Conservation (phyloP, 2,888 invertebrate genomes). For the Stratiomys singularior region DNA sequence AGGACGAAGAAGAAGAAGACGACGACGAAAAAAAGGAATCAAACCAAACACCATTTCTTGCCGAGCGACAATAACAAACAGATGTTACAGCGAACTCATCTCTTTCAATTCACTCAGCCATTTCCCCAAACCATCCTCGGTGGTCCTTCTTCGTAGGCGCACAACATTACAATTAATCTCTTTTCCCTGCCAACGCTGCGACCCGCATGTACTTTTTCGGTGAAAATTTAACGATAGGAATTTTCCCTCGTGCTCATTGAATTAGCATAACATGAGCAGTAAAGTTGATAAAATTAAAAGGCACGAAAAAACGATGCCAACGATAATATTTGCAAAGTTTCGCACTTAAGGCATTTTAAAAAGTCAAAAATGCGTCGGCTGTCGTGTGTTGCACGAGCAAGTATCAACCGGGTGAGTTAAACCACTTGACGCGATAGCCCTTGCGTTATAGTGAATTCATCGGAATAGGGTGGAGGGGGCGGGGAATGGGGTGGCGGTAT, state of each 20-base stretch:
- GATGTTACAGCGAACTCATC: not conserved
- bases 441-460: too few species aligned
- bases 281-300: constrained; percentile 42
- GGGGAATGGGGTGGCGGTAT: too few species aligned
- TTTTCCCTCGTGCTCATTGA: constrained; percentile 15
- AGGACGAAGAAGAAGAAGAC: too few species aligned
- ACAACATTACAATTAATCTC: constrained; percentile 2
- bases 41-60: not conserved
- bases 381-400: too few species aligned
- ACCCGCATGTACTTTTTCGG: not conserved
- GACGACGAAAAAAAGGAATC: too few species aligned
- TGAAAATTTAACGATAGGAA: constrained; percentile 7
- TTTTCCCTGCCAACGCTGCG: not conserved
- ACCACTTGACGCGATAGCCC: too few species aligned
- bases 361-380: not conserved
- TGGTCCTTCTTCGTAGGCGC: too few species aligned
- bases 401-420: too few species aligned
- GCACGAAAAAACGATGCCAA: not conserved
- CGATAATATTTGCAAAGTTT: constrained; percentile 1
- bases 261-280: constrained; percentile 41
- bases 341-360: not conserved
- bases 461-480: too few species aligned
- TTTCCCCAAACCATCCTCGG: too few species aligned
- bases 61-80: not conserved
- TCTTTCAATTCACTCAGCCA: not conserved